Base-by-base conservation (phyloP, 2,797 vertebrate genomes). In the Chaunax sp. region DNA sequence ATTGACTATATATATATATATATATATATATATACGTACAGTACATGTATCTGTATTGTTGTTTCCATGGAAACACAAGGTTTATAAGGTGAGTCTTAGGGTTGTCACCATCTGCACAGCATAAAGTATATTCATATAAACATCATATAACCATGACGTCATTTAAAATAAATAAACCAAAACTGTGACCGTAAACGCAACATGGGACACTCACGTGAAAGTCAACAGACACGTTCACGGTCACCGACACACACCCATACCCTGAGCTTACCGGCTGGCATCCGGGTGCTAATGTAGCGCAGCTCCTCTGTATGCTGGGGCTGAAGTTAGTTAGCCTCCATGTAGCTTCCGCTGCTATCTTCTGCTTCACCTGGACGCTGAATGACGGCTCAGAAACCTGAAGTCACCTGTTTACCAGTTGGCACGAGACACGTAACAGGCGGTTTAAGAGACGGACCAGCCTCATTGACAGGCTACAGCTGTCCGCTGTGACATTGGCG, bases 191-290 rank as follows among this genome's bases (percentile, higher is more conserved):
- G 5, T 49, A n/a, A 77, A 85, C 49, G 59, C 71, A 63, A 2
- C 72, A 75, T 1, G 5, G 22, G 4, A 71, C 63, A 3, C 10
- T 15, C 4, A 15, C 3, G 11, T 26, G 16, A 15, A 5, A 16
- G 16, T 12, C 50, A 4, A 25, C 44, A 18, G 63, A 50, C 72
- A 61, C 49, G 20, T 37, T 44, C 45, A 50, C 44, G n/a, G 14
- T 53, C 47, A 26, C 51, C 30, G 35, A 6, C 28, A 45, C 15
- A 53, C 14, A 51, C 35, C 57, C 51, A 58, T 12, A 19, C 19
- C 13, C 9, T 13, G 14, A 14, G 19, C 87, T 87, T 82, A 93
- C 92, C 90, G 38, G 87, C 84, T 62, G 92, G 90, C 92, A 93
- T 93, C 23, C 43, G 83, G 84, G 16, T 41, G 77, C 53, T 75